Evolutionary conservation across 2,888 invertebrate species (phyloP), one percentile per base, ranked within the genome.

Genomic region (Acleris sparsana): DNA sequence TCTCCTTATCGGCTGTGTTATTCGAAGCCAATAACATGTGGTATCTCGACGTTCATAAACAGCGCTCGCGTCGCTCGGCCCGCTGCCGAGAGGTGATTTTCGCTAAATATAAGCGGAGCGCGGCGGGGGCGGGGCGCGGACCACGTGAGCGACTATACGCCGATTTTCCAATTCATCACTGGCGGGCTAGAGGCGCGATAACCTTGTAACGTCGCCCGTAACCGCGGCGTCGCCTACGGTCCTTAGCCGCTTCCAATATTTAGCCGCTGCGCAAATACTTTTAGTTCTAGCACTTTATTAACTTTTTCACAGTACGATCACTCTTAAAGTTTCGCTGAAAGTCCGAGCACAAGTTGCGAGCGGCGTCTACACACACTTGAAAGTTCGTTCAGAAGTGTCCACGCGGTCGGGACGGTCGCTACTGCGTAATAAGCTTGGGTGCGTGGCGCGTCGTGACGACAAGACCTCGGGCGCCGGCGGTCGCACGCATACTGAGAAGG

Each of bases 111-210:
- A 92, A 88, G 89, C 87, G 84, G 84, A 68, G 82, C 79, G 85
- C 84, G 79, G 86, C 87, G 87, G 87, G 89, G 88, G 88, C 88
- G 89, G 89, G 89, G 89, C 88, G 84, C 82, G 77, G 79, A 92
- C 92, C 91, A 91, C 91, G 91, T 92, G 91, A 92, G 89, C 86
- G 86, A 88, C 91, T 92, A 92, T 90, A 91, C 92, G 92, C 92
- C 89, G 91, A 92, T 92, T 92, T 92, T 92, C 88, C 91, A 92
- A 92, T 92, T 92, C 92, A 92, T 92, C 91, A 89, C 90, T 85
- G 82, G 88, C 85, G 85, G 85, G 83, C 87, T 85, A 88, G 86
- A 90, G 84, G 83, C 88, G 88, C 88, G 88, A 87, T 92, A 91
- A 92, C 92, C 92, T 92, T 92, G 92, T 90, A 91, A 89, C 90